Percentiles rank a stretch among this genome's conserved stretches.
Conservation (phyloP, 2,797 vertebrate genomes). For the Cuculus canorus region DNA sequence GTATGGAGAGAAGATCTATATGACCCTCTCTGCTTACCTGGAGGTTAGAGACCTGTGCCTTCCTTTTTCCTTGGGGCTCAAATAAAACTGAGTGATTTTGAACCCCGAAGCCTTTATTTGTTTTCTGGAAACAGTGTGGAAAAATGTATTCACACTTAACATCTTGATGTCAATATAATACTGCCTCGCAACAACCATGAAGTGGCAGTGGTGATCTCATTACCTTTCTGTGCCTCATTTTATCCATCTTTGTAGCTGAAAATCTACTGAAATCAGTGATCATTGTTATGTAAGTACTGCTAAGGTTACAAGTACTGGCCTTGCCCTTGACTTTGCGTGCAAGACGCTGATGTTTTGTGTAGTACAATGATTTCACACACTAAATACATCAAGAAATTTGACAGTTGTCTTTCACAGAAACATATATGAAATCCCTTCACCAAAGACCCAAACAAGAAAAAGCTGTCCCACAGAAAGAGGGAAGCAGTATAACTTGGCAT, state of each 20-base stretch:
- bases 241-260: neutral
- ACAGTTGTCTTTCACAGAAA: neutral
- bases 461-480: neutral
- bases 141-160: neutral
- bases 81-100: neutral
- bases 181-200: neutral
- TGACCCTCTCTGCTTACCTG: constrained; percentile 97
- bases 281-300: rapidly evolving
- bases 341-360: neutral
- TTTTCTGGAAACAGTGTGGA: neutral
- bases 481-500: neutral
- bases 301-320: neutral
- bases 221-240: neutral
- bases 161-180: neutral
- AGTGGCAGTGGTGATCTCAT: neutral
- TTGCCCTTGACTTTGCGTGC: neutral
- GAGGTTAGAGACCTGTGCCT: constrained; percentile 82
- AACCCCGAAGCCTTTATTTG: neutral
- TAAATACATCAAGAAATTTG: neutral
- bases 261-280: neutral
- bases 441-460: neutral
- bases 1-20: constrained; percentile 96
- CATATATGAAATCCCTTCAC: neutral
- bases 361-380: neutral
- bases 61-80: neutral